Evolutionary conservation across 1,140 invertebrate genomes (phyloP), one percentile per base, ranked within the genome.

Genomic region (Polypedilum pembai): DNA sequence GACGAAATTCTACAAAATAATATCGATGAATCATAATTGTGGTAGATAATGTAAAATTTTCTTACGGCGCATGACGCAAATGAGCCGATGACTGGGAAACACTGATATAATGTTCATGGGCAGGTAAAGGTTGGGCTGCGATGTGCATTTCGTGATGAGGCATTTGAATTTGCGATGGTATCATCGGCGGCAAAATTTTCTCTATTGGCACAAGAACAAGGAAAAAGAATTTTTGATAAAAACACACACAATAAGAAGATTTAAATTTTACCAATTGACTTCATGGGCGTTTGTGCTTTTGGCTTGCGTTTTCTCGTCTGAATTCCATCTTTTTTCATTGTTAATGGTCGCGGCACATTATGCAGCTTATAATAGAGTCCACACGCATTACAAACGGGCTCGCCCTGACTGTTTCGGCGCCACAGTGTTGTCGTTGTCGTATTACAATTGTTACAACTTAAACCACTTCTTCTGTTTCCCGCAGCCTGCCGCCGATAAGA

Each of bases 311-410:
- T 97, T 66, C 95, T 83, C 24, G 92, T 95, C 83, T 97, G 95
- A 79, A 98, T 97, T 8, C 92, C 93, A 75, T 98, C 95, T 83
- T 98, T 98, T 80, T 95, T 94, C 95, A 98, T 98, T 73, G 93
- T 92, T 74, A 94, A 82, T 12, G 96, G 96, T 76, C 91, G 86
- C 81, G 92, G 91, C 84, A 96, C 94, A 76, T 88, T 88, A 82
- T 96, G 94, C 66, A 96, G 84, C 84, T 95, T 96, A 83, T 85
- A 95, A 83, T 95, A 95, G 8, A 96, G 88, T 17, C 94, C 93
- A 80, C 94, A 96, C 8, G 94, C 94, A 83, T 95, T 96, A 83
- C 94, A 95, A 2, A 95, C 94, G 4, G 93, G 92, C 65, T 69
- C 65, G 12, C 94, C 94, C 79, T 90, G 89, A 80, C 92, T 92